Evolutionary conservation across 2,888 invertebrate species (phyloP).

Genomic region (Acanthosoma haemorrhoidale): DNA sequence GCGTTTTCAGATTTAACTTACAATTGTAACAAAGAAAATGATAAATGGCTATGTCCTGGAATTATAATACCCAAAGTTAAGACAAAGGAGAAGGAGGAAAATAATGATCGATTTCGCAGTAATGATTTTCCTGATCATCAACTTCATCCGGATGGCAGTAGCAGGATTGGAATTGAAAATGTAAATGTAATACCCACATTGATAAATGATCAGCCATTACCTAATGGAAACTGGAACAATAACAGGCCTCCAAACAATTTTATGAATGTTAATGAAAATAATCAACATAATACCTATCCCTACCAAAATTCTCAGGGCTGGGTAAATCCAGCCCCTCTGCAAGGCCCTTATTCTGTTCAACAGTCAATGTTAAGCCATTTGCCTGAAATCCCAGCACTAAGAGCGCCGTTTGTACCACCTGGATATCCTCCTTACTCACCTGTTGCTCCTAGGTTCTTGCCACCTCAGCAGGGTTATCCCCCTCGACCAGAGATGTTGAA

Average conservation of each 20-base stretch:
- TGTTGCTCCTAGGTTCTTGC: background rate
- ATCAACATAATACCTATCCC: background rate
- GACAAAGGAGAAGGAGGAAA: too few relatives aligned
- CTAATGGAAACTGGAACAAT: background rate
- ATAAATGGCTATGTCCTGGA: conserved; percentile 30
- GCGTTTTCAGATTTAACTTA: conserved; percentile 30
- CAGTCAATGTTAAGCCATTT: background rate
- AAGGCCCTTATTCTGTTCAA: background rate
- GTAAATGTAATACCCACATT: background rate
- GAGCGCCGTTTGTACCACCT: background rate
- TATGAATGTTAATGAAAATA: background rate
- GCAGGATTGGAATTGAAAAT: background rate
- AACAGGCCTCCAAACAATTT: background rate
- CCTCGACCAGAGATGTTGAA: background rate
- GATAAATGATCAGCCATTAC: background rate
- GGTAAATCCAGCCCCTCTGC: background rate
- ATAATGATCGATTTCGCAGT: too few relatives aligned
- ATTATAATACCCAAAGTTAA: conserved; percentile 17
- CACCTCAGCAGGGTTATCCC: background rate
- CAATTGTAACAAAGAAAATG: conserved; percentile 4
- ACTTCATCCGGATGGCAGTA: background rate
- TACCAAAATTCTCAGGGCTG: background rate
- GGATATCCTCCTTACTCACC: background rate
- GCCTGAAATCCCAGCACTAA: background rate
- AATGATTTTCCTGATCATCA: background rate